Conservation (phyloP, 2,888 invertebrate genomes). For the Icerya purchasi region DNA sequence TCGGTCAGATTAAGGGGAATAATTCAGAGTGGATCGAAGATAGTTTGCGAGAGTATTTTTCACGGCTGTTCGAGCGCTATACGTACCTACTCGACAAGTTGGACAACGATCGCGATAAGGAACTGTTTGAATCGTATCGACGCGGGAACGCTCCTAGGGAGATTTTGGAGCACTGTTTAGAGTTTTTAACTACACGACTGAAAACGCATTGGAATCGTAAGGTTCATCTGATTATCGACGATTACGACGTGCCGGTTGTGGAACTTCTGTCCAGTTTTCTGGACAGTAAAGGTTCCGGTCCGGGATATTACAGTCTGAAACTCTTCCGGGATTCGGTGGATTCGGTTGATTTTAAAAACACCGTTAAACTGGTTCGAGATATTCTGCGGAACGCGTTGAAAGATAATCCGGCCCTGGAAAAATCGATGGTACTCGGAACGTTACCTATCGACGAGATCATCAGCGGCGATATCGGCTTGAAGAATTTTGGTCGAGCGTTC, state of each 20-base stretch:
- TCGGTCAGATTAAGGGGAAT: neutral
- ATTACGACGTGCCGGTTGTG: neutral
- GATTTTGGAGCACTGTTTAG: neutral
- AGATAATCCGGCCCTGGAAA: neutral
- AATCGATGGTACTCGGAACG: neutral
- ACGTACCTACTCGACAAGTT: neutral
- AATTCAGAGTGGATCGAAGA: neutral
- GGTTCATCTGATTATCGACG: neutral
- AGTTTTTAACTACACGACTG: neutral
- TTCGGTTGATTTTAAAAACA: neutral
- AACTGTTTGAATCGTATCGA: neutral
- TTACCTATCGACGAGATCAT: neutral
- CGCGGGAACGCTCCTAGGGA: neutral
- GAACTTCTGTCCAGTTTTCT: neutral
- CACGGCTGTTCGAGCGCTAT: neutral
- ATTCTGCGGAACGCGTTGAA: neutral
- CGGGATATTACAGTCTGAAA: neutral
- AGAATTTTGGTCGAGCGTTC: neutral
- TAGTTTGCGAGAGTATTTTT: neutral
- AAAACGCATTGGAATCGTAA: neutral
- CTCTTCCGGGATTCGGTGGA: neutral
- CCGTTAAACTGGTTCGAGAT: neutral
- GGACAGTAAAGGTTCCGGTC: neutral
- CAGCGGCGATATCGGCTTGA: neutral
- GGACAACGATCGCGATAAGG: neutral